Conservation (phyloP, 1,140 invertebrate genomes). For the Wasmannia auropunctata region DNA sequence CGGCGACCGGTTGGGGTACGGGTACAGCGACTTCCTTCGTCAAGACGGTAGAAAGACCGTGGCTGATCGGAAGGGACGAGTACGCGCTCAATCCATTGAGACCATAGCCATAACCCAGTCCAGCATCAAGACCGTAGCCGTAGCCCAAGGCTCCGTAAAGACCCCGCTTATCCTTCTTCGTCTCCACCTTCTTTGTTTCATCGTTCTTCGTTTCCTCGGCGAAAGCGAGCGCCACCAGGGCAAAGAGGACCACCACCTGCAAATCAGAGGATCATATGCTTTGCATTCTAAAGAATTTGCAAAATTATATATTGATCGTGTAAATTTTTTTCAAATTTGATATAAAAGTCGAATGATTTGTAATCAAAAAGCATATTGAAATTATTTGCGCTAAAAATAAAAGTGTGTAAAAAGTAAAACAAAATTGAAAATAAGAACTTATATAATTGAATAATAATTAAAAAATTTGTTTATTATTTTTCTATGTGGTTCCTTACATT, state of each 20-base stretch:
- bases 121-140: constrained; percentile 66
- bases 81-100: constrained; percentile 13
- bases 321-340: not conserved
- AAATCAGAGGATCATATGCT: constrained; percentile 2
- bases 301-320: not conserved
- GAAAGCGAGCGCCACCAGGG: constrained; percentile 76
- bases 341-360: not conserved
- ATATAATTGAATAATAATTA: not conserved
- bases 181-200: constrained; percentile 14
- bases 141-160: constrained; percentile 76
- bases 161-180: constrained; percentile 79
- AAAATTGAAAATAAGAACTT: not conserved
- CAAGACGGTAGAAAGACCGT: constrained; percentile 75
- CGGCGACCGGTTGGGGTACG: constrained; percentile 79
- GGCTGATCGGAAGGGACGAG: constrained; percentile 42
- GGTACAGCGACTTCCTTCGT: constrained; percentile 81
- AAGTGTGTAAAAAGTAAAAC: not conserved
- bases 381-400: not conserved
- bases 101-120: not conserved
- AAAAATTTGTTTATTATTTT: not conserved
- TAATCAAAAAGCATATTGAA: not conserved
- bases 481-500: not conserved
- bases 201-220: constrained; percentile 67
- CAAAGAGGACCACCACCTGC: constrained; percentile 75
- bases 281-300: not conserved